A percentile compares a stretch with the other conserved stretches of the same genome.
Conservation (phyloP, 2,113 vertebrate species). For the Oreocharis arfaki region DNA sequence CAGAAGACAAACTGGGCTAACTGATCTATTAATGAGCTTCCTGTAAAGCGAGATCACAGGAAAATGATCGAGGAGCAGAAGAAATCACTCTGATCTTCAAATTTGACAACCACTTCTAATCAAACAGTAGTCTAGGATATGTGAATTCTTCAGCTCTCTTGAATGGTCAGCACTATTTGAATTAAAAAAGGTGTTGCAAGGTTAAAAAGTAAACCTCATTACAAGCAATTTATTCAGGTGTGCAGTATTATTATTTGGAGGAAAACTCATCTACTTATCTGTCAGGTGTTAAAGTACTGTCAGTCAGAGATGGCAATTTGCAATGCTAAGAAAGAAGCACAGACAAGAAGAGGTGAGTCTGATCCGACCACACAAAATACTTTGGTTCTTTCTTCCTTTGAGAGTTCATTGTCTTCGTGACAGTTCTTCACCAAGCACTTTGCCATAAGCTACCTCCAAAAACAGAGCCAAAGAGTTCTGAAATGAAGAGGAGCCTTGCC, state of each 20-base stretch:
- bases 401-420: not conserved
- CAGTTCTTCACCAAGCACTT: not conserved
- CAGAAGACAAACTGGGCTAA: conserved; percentile 76
- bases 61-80: conserved; percentile 43
- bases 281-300: not conserved
- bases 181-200: not conserved
- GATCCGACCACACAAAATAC: not conserved
- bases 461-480: not conserved
- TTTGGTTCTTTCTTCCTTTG: not conserved
- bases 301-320: not conserved
- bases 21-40: conserved; percentile 74
- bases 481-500: not conserved
- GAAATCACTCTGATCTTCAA: conserved; percentile 73
- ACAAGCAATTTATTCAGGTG: conserved; percentile 12
- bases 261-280: not conserved
- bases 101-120: conserved; percentile 74
- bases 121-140: conserved; percentile 54
- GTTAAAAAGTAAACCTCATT: conserved; percentile 39
- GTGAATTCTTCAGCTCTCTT: conserved; percentile 37
- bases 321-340: not conserved
- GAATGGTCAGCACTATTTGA: conserved; percentile 44
- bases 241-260: not conserved
- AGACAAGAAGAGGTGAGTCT: not conserved
- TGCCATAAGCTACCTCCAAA: not conserved
- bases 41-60: conserved; percentile 64